phyloP scores from a whole-genome alignment of 64 coral and sea anemone species.

The Porites lutea region DNA sequence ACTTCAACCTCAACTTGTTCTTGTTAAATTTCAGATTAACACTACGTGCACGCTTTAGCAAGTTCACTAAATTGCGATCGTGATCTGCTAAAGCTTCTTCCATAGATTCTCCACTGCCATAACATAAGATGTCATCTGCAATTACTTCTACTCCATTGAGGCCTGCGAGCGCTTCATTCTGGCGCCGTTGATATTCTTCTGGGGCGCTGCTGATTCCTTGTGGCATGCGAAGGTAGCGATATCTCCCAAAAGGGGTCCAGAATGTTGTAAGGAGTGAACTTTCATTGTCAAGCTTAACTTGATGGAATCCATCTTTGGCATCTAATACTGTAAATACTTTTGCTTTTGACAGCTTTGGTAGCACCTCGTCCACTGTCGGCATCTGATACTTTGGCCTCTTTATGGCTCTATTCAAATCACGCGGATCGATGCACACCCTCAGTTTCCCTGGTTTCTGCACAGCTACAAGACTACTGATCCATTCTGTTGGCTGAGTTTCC shows the following conservation, averaged over 20 bases:
- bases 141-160: slow-evolving; percentile 22
- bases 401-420: background rate
- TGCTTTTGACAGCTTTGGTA: slow-evolving; percentile 10
- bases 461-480: slow-evolving; percentile 14
- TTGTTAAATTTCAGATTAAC: too few species aligned
- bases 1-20: background rate
- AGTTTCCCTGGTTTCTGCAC: background rate
- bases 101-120: background rate
- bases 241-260: too few species aligned
- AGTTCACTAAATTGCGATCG: too few species aligned
- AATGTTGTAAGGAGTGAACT: too few species aligned
- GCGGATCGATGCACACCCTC: too few species aligned
- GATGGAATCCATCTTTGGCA: slow-evolving; percentile 30
- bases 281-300: slow-evolving; percentile 1
- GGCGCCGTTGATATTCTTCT: too few species aligned
- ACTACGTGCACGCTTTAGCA: too few species aligned
- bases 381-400: slow-evolving; percentile 1
- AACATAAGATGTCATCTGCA: slow-evolving; percentile 20
- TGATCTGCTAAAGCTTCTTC: too few species aligned
- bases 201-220: too few species aligned
- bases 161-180: too few species aligned
- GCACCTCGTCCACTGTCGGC: background rate
- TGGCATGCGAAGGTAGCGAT: too few species aligned
- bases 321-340: too few species aligned
- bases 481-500: background rate